Evolutionary conservation across 2,888 invertebrate species (phyloP).

Genomic region (Scaptomyza cyrtandrae): DNA sequence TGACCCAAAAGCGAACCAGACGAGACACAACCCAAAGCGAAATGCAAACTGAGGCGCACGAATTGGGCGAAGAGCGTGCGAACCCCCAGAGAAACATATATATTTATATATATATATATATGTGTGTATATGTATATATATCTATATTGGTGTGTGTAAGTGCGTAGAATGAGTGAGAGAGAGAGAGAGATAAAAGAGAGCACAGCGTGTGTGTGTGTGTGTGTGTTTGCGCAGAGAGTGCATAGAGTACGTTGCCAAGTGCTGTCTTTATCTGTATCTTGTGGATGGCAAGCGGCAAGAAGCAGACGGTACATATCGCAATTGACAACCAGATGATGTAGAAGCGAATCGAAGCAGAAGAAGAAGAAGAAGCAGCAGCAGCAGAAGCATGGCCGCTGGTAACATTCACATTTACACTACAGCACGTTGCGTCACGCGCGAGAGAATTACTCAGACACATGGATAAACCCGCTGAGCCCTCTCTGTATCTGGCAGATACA

Average conservation of each 20-base stretch:
- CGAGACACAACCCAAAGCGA: slow-evolving; percentile 82
- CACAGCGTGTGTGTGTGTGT: neutral
- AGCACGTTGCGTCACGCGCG: slow-evolving; percentile 74
- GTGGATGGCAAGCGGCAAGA: slow-evolving; percentile 63
- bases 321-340: slow-evolving; percentile 16
- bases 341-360: slow-evolving; percentile 32
- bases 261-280: slow-evolving; percentile 49
- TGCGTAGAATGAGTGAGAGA: slow-evolving; percentile 12
- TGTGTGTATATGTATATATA: too few relatives aligned
- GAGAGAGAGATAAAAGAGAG: slow-evolving; percentile 17
- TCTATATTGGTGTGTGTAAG: neutral
- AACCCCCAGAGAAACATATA: slow-evolving; percentile 57
- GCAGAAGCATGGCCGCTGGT: slow-evolving; percentile 42
- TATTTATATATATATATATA: neutral
- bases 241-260: slow-evolving; percentile 18
- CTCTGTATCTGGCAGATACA: slow-evolving; percentile 56
- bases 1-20: slow-evolving; percentile 79
- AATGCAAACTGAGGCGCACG: slow-evolving; percentile 79
- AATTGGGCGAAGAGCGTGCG: slow-evolving; percentile 70
- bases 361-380: slow-evolving; percentile 30
- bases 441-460: slow-evolving; percentile 11
- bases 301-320: slow-evolving; percentile 47
- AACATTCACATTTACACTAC: slow-evolving; percentile 45
- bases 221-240: slow-evolving; percentile 5
- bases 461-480: slow-evolving; percentile 27